A percentile compares a stretch with the other conserved stretches of the same genome.
phyloP scores from a whole-genome alignment of 1,140 invertebrate genomes.

The Leptinotarsa undecemlineata region DNA sequence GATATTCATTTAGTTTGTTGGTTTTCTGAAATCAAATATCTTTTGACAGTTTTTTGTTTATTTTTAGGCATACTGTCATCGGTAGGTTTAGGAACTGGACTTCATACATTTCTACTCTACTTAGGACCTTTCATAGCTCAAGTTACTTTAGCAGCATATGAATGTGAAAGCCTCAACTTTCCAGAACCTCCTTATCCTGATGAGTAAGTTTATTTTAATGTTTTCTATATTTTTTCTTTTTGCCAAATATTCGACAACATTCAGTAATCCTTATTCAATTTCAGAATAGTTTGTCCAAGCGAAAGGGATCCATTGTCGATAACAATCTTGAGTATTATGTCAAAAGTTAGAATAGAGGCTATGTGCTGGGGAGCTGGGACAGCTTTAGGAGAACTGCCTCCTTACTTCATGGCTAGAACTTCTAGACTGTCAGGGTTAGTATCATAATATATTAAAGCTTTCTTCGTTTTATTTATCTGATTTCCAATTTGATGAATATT shows the following conservation, averaged over 20 bases:
- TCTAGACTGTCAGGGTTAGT: constrained; percentile 72
- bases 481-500: neutral
- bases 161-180: constrained; percentile 93
- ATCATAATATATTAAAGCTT: constrained; percentile 14
- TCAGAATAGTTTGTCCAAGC: constrained; percentile 77
- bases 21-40: neutral
- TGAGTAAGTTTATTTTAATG: constrained; percentile 63
- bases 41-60: constrained; percentile 15
- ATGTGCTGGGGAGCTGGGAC: constrained; percentile 99
- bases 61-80: constrained; percentile 86
- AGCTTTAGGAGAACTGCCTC: constrained; percentile 93
- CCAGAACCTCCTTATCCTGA: constrained; percentile 90
- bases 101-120: constrained; percentile 98
- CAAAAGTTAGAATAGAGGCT: constrained; percentile 94
- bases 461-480: neutral
- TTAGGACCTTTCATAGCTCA: constrained; percentile 89
- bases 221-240: neutral
- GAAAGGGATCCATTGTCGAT: constrained; percentile 61
- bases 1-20: neutral
- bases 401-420: constrained; percentile 96
- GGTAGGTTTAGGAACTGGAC: constrained; percentile 94
- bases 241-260: too few relatives aligned
- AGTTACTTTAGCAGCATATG: constrained; percentile 97
- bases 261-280: constrained; percentile 35
- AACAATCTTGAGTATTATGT: constrained; percentile 87